A percentile compares a stretch with the other conserved stretches of the same genome.
Conservation (phyloP, 2,888 invertebrate genomes). For the Metacarcinus magister region DNA sequence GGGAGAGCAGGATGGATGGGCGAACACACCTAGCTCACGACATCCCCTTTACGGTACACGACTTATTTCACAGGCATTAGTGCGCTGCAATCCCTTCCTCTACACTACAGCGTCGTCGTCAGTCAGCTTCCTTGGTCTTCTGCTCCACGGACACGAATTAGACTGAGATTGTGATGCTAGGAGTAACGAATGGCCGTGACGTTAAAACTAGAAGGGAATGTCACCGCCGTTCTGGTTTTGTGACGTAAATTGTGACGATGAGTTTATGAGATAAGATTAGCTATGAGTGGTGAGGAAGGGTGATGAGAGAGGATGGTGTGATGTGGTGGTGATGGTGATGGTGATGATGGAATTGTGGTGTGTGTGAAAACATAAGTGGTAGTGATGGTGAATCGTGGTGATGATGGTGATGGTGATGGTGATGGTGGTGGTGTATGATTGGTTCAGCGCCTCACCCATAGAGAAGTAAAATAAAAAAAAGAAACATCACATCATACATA, state of each 20-base stretch:
- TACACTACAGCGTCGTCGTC: not conserved
- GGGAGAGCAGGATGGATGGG: constrained; percentile 19
- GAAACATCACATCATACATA: not conserved
- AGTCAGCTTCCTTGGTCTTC: not conserved
- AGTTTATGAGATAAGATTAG: not conserved
- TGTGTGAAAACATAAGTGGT: no score
- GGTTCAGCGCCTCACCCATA: not conserved
- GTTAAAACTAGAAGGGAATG: no score
- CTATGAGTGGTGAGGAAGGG: no score
- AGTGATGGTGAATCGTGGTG: not conserved
- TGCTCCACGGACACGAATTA: not conserved
- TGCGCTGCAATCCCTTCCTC: not conserved
- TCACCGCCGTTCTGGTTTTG: not conserved
- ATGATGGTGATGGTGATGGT: no score
- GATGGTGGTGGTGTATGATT: not conserved
- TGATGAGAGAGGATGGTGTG: not conserved
- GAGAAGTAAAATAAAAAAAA: not conserved
- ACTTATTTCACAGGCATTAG: not conserved
- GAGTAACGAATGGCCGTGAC: not conserved
- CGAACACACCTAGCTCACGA: not conserved
- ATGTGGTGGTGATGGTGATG: not conserved
- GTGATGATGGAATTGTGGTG: not conserved
- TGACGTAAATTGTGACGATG: not conserved
- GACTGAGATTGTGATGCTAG: not conserved
- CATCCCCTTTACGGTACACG: not conserved